Percentiles rank a stretch among this genome's conserved stretches.
phyloP scores from a whole-genome alignment of 2,797 vertebrate genomes.

The Cyprinella venusta region DNA sequence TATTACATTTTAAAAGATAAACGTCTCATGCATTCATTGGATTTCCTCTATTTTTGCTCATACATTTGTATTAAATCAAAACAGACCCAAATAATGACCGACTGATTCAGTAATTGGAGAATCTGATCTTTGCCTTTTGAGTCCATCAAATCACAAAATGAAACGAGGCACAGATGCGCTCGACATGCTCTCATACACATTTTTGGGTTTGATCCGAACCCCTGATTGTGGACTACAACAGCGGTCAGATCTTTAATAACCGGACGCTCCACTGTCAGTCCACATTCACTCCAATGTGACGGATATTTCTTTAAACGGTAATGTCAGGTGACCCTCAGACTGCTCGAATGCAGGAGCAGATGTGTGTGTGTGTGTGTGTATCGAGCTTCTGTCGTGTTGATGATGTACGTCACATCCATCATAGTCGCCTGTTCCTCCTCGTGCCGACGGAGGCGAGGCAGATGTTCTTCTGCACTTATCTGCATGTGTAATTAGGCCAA shows the following conservation, averaged over 20 bases:
- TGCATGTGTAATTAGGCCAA: constrained; percentile 81
- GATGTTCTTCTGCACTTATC: constrained; percentile 81
- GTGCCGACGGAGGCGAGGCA: constrained; percentile 72
- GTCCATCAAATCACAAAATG: not conserved
- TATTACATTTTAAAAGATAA: not conserved
- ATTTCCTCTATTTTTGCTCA: not conserved
- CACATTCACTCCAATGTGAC: not conserved
- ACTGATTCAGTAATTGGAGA: not conserved
- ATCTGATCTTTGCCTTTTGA: too few relatives aligned
- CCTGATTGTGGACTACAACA: too few relatives aligned
- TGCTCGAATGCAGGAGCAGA: not conserved
- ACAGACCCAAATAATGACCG: not conserved
- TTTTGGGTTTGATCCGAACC: not conserved
- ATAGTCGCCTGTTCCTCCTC: constrained; percentile 60
- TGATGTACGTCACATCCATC: constrained; percentile 56
- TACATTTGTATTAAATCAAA: not conserved
- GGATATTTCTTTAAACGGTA: not conserved
- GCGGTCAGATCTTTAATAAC: too few relatives aligned
- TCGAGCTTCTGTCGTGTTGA: constrained; percentile 48
- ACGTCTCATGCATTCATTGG: too few relatives aligned
- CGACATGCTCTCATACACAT: not conserved
- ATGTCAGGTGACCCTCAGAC: not conserved
- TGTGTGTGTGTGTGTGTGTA: too few relatives aligned
- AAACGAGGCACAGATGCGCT: not conserved
- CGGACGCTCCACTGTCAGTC: not conserved